These are phyloP conservation scores for Rhinichthys klamathensis DNA, from an alignment of 2,113 vertebrate species.

Conservation along the genomic window DNA sequence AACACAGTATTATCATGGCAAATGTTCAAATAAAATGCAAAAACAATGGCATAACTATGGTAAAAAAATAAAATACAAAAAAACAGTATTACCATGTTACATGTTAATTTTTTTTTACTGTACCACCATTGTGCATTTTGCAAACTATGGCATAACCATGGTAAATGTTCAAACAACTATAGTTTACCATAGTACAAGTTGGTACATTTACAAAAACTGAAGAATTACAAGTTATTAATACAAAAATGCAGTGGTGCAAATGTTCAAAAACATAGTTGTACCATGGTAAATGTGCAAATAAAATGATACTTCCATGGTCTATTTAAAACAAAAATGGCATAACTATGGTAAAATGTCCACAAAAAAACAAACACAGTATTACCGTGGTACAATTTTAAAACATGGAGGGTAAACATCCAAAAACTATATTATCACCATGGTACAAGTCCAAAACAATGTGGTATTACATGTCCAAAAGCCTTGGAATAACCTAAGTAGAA, in stretches of 20 bases:
- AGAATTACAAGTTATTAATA: neutral
- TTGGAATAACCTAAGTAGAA: neutral
- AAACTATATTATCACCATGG: neutral
- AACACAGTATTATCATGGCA: neutral
- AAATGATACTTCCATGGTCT: neutral
- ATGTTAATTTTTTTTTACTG: no score
- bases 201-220: neutral
- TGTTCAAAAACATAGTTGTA: neutral
- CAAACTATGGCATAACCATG: neutral
- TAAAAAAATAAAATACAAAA: no score
- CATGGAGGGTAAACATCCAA: neutral
- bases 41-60: no score
- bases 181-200: neutral
- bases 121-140: no score
- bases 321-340: neutral
- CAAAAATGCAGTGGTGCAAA: neutral
- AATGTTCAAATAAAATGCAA: no score
- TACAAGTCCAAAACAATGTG: neutral
- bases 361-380: neutral
- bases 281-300: neutral
- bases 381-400: neutral
- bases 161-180: neutral
- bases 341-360: neutral
- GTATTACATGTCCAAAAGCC: neutral
- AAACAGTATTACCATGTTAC: neutral